Evolutionary conservation across 2,797 vertebrate genomes (phyloP), one percentile per base, ranked within the genome.

Genomic region (Aplochiton taeniatus): DNA sequence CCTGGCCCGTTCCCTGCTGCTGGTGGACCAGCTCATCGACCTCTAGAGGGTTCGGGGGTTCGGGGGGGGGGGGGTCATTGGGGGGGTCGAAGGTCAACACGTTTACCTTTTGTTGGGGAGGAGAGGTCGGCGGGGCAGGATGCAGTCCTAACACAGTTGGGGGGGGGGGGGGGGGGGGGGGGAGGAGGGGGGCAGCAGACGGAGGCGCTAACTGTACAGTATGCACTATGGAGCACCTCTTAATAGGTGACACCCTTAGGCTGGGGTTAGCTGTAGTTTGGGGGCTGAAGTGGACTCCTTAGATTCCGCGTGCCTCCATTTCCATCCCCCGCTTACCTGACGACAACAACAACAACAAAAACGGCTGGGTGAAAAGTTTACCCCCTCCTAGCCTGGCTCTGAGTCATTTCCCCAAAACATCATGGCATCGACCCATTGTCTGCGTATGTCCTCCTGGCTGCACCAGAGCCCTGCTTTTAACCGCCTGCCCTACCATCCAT

Each of bases 1-100:
- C 95, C 93, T 99, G 96, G 95, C 96, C 92, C 96, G 96, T 93
- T 96, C 98, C 93, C 94, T 98, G 83, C 96, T 99, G 93, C 95
- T 99, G 94, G 97, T 99, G 96, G 98, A 99, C 94, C 98, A 99
- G 95, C 98, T 99, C 92, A 99, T 99, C 95, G 97, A 99, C 95
- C 95, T 99, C 93, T 99, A 98, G 94, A 85, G 87, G 86, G 76
- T 60, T 61, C 81, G 87, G 76, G 82, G 78, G 72, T 43, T 55
- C 11, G 63, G 61, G 20, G 59, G 50, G 68, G 52, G 61, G 63
- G 66, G 61, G 60, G 63, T 31, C 31, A 31, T 31, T 31, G 31
- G 2, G 31, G n/a, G 31, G 31, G 31, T 31, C 31, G 6, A 31
- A 31, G 31, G 31, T 31, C 31, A 31, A 31, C 31, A 31, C 31